A percentile compares a stretch with the other conserved stretches of the same genome.
phyloP scores from a whole-genome alignment of 2,113 vertebrate genomes.

The Chascanopsetta lugubris region DNA sequence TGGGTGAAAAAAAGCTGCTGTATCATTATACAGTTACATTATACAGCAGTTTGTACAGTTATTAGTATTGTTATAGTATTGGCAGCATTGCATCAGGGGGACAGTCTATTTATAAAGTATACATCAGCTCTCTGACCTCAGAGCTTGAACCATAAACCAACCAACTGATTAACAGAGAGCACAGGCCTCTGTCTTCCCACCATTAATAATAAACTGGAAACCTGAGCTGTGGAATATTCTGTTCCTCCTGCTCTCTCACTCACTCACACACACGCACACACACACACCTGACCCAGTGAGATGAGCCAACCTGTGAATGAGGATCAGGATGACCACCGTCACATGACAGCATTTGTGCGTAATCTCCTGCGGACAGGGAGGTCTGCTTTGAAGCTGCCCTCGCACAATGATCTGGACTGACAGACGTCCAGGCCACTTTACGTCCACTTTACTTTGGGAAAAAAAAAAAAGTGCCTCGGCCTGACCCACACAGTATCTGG shows the following conservation, averaged over 20 bases:
- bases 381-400: constrained; percentile 60
- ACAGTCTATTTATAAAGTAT: background rate
- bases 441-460: background rate
- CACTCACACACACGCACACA: background rate
- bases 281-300: constrained; percentile 25
- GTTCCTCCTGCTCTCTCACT: background rate
- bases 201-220: constrained; percentile 44
- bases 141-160: background rate
- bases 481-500: background rate
- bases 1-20: background rate
- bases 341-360: constrained; percentile 59
- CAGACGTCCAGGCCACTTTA: constrained; percentile 17
- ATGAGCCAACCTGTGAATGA: constrained; percentile 36
- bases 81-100: constrained; percentile 1
- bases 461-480: background rate
- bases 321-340: constrained; percentile 55
- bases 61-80: background rate
- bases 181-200: background rate
- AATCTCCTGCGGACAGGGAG: constrained; percentile 59
- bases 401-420: constrained; percentile 49
- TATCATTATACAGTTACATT: too few species aligned
- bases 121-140: background rate
- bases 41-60: background rate
- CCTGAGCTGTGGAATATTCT: constrained; percentile 20
- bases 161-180: background rate